Evolutionary conservation across 2,888 invertebrate species (phyloP).

Genomic region (Pristionchus exspectatus): DNA sequence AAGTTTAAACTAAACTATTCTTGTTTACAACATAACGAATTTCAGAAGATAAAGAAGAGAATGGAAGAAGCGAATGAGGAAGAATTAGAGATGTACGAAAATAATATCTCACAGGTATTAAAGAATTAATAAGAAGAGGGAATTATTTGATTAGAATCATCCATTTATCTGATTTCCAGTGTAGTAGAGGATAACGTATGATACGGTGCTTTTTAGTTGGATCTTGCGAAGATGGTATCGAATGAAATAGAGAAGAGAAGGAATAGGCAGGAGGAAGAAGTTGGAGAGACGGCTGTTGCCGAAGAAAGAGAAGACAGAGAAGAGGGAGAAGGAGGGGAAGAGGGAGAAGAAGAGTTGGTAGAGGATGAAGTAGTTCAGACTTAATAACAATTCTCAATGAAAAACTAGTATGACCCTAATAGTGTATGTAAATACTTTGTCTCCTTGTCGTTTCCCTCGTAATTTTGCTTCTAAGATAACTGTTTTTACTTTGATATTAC

Average conservation of each 20-base stretch:
- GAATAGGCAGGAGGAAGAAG: too few species aligned
- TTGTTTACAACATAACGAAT: neutral
- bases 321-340: conserved; percentile 17
- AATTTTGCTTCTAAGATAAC: neutral
- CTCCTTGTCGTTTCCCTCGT: neutral
- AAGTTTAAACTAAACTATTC: neutral
- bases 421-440: neutral
- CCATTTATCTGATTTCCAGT: too few species aligned
- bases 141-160: neutral
- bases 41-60: conserved; percentile 47
- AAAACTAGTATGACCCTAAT: neutral
- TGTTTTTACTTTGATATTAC: neutral
- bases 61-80: conserved; percentile 53
- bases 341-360: conserved; percentile 30
- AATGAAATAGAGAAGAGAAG: neutral
- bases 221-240: neutral
- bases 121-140: neutral
- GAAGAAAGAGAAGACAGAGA: neutral
- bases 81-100: conserved; percentile 37
- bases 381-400: neutral
- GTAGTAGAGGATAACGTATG: neutral
- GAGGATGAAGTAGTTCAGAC: conserved; percentile 25
- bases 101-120: neutral
- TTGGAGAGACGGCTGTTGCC: too few species aligned
- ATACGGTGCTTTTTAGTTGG: neutral